These are phyloP conservation scores for Caerostris extrusa DNA, from an alignment of 1,140 invertebrate genomes.

Conservation along the genomic window DNA sequence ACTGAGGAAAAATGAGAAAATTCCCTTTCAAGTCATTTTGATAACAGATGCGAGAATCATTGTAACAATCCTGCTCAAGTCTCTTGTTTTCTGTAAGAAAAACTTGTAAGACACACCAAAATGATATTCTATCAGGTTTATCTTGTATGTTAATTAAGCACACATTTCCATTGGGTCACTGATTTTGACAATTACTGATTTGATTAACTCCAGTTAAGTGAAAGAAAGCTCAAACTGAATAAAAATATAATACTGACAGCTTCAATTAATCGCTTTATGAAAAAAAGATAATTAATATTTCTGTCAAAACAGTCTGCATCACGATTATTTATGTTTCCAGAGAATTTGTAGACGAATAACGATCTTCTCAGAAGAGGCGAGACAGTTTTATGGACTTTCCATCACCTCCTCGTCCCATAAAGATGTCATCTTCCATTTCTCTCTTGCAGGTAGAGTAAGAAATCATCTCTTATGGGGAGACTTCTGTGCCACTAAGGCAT, in stretches of 20 bases:
- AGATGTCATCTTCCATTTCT: constrained; percentile 6
- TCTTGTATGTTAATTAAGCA: no score
- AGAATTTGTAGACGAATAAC: not conserved
- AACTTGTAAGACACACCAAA: no score
- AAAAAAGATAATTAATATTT: not conserved
- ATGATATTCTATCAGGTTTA: no score
- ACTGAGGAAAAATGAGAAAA: no score
- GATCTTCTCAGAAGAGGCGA: not conserved
- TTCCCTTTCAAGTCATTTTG: no score
- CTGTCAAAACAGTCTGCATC: not conserved
- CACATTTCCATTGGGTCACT: no score
- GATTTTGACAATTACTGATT: not conserved
- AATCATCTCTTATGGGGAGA: not conserved
- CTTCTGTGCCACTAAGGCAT: not conserved
- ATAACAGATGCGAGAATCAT: no score
- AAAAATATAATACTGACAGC: no score
- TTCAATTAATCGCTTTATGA: no score
- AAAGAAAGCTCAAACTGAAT: not conserved
- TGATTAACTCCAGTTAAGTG: not conserved
- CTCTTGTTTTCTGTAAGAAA: no score
- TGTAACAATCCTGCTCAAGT: no score
- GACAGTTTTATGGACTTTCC: constrained; percentile 21
- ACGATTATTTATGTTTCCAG: not conserved
- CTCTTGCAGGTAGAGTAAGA: not conserved
- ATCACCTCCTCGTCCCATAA: not conserved